A percentile compares a stretch with the other conserved stretches of the same genome.
phyloP scores from a whole-genome alignment of 2,888 invertebrate species.

The Therioaphis trifolii region DNA sequence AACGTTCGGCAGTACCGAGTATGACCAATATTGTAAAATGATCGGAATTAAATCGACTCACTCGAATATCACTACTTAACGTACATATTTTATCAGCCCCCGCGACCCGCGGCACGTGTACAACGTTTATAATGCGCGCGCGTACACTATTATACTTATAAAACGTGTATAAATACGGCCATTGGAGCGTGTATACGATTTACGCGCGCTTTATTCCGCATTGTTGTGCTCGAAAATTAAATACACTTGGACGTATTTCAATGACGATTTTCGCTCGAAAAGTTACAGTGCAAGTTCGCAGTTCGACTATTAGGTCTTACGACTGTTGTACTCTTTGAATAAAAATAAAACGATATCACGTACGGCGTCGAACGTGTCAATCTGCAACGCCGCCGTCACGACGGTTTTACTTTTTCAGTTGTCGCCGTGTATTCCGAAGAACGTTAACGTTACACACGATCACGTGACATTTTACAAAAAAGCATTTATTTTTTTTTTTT shows the following conservation, averaged over 20 bases:
- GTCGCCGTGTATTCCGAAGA: too few relatives aligned
- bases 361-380: not conserved
- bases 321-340: not conserved
- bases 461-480: too few relatives aligned
- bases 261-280: not conserved
- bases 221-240: not conserved
- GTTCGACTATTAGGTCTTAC: not conserved
- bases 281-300: not conserved
- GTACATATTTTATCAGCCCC: not conserved
- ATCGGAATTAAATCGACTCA: not conserved
- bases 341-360: not conserved
- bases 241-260: not conserved
- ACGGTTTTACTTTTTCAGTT: too few relatives aligned
- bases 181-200: too few relatives aligned
- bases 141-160: not conserved
- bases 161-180: not conserved
- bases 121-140: not conserved
- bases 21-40: not conserved
- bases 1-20: not conserved
- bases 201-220: not conserved
- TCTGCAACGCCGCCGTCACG: not conserved
- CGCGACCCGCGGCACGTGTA: not conserved
- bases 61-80: not conserved
- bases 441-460: too few relatives aligned
- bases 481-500: not conserved